These are phyloP conservation scores for Drosophila melanogaster DNA, from an alignment of 1,140 invertebrate species.

Conservation along the genomic window DNA sequence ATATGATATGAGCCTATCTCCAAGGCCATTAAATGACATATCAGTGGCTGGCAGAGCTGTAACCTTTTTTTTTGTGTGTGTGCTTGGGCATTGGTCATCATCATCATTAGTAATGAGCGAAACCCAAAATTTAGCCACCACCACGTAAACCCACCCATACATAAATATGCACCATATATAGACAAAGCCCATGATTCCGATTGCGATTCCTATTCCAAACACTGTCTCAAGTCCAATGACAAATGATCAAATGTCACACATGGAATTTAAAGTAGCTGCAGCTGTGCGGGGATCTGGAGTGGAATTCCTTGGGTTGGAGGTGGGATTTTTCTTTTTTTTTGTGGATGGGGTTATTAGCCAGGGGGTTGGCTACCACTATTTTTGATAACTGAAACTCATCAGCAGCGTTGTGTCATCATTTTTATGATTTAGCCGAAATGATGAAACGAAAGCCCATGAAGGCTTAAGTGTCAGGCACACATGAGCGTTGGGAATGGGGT, in stretches of 20 bases:
- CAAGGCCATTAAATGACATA: constrained; percentile 26
- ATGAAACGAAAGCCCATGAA: constrained; percentile 68
- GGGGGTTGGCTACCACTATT: constrained; percentile 65
- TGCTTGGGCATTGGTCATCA: constrained; percentile 59
- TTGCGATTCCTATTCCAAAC: constrained; percentile 5
- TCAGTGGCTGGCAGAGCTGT: constrained; percentile 27
- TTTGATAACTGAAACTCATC: constrained; percentile 80
- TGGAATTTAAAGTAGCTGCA: constrained; percentile 82
- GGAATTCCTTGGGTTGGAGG: constrained; percentile 12
- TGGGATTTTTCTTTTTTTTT: neutral
- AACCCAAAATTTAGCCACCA: constrained; percentile 51
- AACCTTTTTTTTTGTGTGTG: constrained; percentile 14
- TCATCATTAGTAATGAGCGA: constrained; percentile 77
- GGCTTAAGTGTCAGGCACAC: constrained; percentile 55
- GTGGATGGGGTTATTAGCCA: constrained; percentile 33
- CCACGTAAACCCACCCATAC: constrained; percentile 15
- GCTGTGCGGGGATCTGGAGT: constrained; percentile 45
- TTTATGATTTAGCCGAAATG: constrained; percentile 75
- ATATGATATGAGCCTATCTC: neutral
- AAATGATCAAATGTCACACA: constrained; percentile 82
- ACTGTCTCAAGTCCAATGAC: constrained; percentile 63
- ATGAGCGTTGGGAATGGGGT: neutral
- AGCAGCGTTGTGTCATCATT: constrained; percentile 70
- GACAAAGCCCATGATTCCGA: constrained; percentile 18
- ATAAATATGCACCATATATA: neutral